Evolutionary conservation across 2,888 invertebrate genomes (phyloP).

Genomic region (Bugulina stolonifera): DNA sequence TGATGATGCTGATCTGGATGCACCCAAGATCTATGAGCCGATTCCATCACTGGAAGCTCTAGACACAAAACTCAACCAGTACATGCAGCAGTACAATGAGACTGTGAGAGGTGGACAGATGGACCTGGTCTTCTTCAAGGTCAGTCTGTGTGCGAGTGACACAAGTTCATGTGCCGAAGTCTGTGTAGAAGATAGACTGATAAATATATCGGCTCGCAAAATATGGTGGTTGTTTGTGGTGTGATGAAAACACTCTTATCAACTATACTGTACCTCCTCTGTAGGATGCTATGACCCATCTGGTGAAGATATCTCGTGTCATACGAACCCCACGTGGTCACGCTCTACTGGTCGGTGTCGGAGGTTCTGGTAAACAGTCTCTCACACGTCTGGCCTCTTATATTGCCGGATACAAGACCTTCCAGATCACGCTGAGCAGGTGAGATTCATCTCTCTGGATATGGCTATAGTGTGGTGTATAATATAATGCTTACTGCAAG

Average conservation of each 20-base stretch:
- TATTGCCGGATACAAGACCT: constrained; percentile 92
- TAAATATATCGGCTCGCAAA: too few relatives aligned
- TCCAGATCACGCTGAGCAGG: constrained; percentile 88
- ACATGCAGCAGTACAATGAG: constrained; percentile 52
- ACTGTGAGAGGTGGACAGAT: constrained; percentile 51
- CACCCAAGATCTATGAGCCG: constrained; percentile 92
- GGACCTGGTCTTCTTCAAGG: constrained; percentile 55
- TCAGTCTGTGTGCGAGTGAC: too few relatives aligned
- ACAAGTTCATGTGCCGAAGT: too few relatives aligned
- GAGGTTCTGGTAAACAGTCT: constrained; percentile 96
- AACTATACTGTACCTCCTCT: too few relatives aligned
- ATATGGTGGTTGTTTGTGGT: too few relatives aligned
- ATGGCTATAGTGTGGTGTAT: too few relatives aligned
- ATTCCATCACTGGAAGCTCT: constrained; percentile 66
- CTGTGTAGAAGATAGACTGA: too few relatives aligned
- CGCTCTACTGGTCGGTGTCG: constrained; percentile 90
- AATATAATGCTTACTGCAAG: too few relatives aligned
- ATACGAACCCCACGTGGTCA: constrained; percentile 91
- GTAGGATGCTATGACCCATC: constrained; percentile 83
- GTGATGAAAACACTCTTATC: too few relatives aligned
- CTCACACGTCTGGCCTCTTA: constrained; percentile 89
- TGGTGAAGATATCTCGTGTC: constrained; percentile 87
- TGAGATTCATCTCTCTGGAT: too few relatives aligned
- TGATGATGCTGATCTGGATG: constrained; percentile 86
- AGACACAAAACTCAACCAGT: constrained; percentile 52